Evolutionary conservation across 1,140 invertebrate species (phyloP), one percentile per base, ranked within the genome.

Genomic region (Proctacanthus coquilletti): DNA sequence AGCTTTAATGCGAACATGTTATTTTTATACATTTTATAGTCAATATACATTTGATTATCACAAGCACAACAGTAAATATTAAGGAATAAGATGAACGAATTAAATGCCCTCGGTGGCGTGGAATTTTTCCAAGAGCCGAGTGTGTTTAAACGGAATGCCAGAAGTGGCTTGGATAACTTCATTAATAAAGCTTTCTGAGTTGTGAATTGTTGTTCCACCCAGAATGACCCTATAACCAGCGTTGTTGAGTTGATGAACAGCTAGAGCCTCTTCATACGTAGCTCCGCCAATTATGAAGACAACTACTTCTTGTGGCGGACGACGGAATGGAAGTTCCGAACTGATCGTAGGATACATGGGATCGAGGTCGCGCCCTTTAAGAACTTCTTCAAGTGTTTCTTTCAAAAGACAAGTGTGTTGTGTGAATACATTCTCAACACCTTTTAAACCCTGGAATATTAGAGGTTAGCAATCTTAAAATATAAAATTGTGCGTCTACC

Each of bases 341-440:
- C 79, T 81, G 20, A 92, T 64, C 46, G 77, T 84, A 1, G 91
- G 91, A 64, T 82, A 96, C 1, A 71, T 58, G 29, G 77, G 75
- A 45, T 87, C 84, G 43, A 77, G 78, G 13, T 96, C 66, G 55
- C 80, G 80, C 4, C 87, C 87, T 57, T 84, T 91, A 5, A 89
- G 73, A 5, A 94, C 63, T 57, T 94, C 88, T 55, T 94, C 89
- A 0, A 96, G 48, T 0, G 80, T 80, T 53, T 88, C 80, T 49
- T 80, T 77, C 2, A 98, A 51, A 9, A 92, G 56, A 0, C 92
- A 91, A 11, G 75, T 80, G 60, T 97, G 92, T 56, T 97, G 92
- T 0, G 92, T 95, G 53, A 93, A 97, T 43, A 97, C 88, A 64
- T 97, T 98, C 58, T 97, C 93, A 3, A 97, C 88, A 3, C 91